A percentile compares a stretch with the other conserved stretches of the same genome.
Conservation (phyloP, 2,113 vertebrate species). For the Ciconia maguari region DNA sequence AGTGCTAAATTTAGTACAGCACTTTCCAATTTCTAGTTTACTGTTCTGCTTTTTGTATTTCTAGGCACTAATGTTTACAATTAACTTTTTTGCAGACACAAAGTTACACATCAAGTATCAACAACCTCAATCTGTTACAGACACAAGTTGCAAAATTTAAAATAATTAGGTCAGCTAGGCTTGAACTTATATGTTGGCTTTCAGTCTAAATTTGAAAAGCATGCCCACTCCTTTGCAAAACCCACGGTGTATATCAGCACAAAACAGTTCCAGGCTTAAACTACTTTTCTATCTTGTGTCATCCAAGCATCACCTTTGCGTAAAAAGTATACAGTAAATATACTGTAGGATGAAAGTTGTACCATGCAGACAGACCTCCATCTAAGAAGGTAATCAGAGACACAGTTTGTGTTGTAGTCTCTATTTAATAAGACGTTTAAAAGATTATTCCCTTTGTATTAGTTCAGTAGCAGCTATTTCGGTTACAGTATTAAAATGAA, state of each 20-base stretch:
- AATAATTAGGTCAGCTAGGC: neutral
- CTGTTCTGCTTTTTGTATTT: neutral
- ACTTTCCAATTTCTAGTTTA: neutral
- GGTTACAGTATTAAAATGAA: neutral
- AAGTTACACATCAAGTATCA: neutral
- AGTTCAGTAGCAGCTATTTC: neutral
- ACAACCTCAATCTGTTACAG: neutral
- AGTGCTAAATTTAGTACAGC: neutral
- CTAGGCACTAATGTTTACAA: neutral
- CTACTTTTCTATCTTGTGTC: neutral
- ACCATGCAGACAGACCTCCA: rapidly evolving
- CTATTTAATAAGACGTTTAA: rapidly evolving
- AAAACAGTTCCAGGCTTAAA: neutral
- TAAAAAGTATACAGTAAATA: neutral
- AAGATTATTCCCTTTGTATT: neutral
- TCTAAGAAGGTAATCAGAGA: neutral
- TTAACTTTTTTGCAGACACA: neutral
- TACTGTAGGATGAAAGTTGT: neutral
- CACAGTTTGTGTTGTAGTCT: neutral
- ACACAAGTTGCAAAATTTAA: neutral
- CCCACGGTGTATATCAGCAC: neutral
- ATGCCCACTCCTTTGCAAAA: neutral
- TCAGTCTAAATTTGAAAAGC: neutral
- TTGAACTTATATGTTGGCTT: neutral
- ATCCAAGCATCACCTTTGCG: neutral